phyloP scores from a whole-genome alignment of 2,113 vertebrate species.

The Brachypteracias leptosomus region DNA sequence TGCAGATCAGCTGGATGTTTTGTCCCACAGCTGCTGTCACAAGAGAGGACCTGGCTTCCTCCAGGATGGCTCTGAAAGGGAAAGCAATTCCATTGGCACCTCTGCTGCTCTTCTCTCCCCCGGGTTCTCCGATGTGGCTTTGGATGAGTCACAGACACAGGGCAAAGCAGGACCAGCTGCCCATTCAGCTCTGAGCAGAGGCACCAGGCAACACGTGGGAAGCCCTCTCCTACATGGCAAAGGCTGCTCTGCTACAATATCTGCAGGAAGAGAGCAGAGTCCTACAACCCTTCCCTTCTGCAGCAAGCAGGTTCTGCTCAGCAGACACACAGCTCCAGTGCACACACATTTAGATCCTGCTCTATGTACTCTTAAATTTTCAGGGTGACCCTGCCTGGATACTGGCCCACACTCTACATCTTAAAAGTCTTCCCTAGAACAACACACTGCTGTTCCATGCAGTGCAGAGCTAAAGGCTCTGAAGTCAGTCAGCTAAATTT shows the following conservation, averaged over 20 bases:
- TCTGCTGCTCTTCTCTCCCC: background rate
- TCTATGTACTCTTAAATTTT: background rate
- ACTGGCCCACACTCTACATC: background rate
- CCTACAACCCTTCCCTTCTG: background rate
- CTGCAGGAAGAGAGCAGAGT: background rate
- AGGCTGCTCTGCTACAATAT: background rate
- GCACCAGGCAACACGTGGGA: background rate
- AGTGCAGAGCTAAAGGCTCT: background rate
- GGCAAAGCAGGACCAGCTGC: background rate
- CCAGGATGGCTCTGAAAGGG: constrained; percentile 75
- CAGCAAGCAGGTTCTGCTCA: background rate
- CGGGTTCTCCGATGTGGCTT: background rate
- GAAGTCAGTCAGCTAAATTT: background rate
- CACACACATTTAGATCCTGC: background rate
- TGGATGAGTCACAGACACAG: background rate
- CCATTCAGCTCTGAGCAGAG: background rate
- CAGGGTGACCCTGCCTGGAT: background rate
- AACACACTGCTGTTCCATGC: background rate
- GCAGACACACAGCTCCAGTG: background rate
- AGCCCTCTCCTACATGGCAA: background rate
- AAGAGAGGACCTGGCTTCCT: constrained; percentile 75
- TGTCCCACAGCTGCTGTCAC: constrained; percentile 83
- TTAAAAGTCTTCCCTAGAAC: background rate
- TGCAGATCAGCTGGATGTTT: constrained; percentile 84
- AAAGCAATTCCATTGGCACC: background rate